Percentiles rank a stretch among this genome's conserved stretches.
phyloP scores from a whole-genome alignment of 53 echinoderm and acorn worm species.

The Arbacia lixula region DNA sequence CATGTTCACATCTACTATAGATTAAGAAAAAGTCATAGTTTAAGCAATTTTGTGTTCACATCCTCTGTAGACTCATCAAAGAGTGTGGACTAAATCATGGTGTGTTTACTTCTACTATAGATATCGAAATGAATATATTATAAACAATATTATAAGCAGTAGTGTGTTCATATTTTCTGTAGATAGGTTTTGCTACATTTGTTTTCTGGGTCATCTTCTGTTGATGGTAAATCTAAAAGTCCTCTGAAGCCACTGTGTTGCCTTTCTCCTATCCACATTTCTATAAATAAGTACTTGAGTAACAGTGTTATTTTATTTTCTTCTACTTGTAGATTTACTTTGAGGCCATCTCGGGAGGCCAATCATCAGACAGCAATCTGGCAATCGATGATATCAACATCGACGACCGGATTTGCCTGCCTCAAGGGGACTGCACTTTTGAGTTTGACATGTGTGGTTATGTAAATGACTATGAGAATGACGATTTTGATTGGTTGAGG shows the following conservation, averaged over 20 bases:
- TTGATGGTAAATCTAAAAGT: not conserved
- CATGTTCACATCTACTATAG: too few relatives aligned
- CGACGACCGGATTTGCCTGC: slow-evolving; percentile 36
- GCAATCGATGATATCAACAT: slow-evolving; percentile 67
- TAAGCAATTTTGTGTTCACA: too few relatives aligned
- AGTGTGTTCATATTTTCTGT: too few relatives aligned
- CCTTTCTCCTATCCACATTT: not conserved
- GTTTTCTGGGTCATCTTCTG: not conserved
- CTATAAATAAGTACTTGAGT: not conserved
- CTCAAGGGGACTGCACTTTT: slow-evolving; percentile 73
- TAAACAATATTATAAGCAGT: too few relatives aligned
- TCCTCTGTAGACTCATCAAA: too few relatives aligned
- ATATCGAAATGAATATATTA: too few relatives aligned
- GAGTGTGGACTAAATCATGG: too few relatives aligned
- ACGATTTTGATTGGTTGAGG: slow-evolving; percentile 84
- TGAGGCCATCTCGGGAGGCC: slow-evolving; percentile 30
- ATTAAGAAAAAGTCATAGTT: too few relatives aligned
- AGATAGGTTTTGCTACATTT: not conserved
- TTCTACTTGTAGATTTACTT: slow-evolving; percentile 50
- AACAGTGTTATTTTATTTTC: not conserved
- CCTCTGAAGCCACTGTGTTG: not conserved
- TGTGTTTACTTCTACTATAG: too few relatives aligned
- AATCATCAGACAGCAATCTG: slow-evolving; percentile 25
- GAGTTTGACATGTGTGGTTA: slow-evolving; percentile 78
- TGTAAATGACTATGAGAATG: slow-evolving; percentile 65